Base-by-base conservation (phyloP, 2,888 invertebrate genomes). In the Aelia acuminata region DNA sequence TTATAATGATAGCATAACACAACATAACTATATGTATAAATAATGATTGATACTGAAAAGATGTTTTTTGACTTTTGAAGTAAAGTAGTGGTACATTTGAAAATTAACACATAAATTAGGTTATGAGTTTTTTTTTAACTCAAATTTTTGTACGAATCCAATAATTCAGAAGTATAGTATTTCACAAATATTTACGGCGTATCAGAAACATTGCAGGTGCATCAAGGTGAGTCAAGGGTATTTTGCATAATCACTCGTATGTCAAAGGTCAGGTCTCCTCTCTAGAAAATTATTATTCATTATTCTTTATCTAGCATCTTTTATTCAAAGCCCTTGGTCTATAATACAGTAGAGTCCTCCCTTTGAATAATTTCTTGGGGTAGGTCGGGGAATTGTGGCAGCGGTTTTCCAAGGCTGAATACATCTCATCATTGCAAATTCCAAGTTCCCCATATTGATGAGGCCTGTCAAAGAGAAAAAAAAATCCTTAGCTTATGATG, bases 291-390 rank as follows among this genome's bases (percentile, higher is more conserved):
- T 70, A 70, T 70, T 35, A 70, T 70, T 70, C 63, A 70, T 70
- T 70, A 70, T 70, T 35, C 63, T 70, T 70, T 70, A 35, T 70
- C 63, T 70, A 70, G 63, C 31, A 70, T 70, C 63, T 70, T 70
- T 70, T 70, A 70, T 70, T 70, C 63, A 70, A 20, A 18, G 63
- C 63, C 63, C 63, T 35, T 70, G 63, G 31, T 35, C 63, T 70
- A 35, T 70, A 70, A 70, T 35, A 31, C 35, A 70, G 63, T 70
- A 35, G 31, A 70, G 18, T 70, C 63, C 63, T 70, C 63, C 31
- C 35, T 31, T 31, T 18, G 63, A 70, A 70, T 70, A 70, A 70
- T 70, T 31, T 70, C 31, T 1, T 18, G 35, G 63, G 63, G 63
- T 35, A 70, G 63, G 63, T 70, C 63, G 31, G 63, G 63, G 20